phyloP scores from a whole-genome alignment of 2,113 vertebrate species.

The Zeus faber region DNA sequence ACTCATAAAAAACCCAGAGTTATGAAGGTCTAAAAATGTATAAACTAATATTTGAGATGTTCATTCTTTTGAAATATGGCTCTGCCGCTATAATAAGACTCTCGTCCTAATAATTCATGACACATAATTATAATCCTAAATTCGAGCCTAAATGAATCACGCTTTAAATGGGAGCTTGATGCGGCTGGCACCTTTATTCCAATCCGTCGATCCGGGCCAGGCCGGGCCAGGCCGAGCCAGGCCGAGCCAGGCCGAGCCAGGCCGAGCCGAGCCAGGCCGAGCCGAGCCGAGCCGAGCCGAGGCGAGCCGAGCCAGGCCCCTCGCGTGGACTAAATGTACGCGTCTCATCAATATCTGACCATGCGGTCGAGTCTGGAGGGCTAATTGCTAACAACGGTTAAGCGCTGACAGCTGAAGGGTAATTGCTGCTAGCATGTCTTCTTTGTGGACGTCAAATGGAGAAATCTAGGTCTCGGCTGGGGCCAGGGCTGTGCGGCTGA shows the following conservation, averaged over 20 bases:
- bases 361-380: slow-evolving; percentile 34
- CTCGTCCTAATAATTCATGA: slow-evolving; percentile 53
- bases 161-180: slow-evolving; percentile 42
- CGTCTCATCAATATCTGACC: slow-evolving; percentile 35
- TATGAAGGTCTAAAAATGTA: slow-evolving; percentile 48
- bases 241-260: neutral
- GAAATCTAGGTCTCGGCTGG: slow-evolving; percentile 52
- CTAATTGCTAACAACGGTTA: slow-evolving; percentile 59
- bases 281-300: too few relatives aligned
- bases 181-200: slow-evolving; percentile 45
- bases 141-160: slow-evolving; percentile 42
- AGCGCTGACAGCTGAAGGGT: slow-evolving; percentile 54
- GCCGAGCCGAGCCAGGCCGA: neutral
- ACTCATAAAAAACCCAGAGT: slow-evolving; percentile 26
- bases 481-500: slow-evolving; percentile 33
- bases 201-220: slow-evolving; percentile 14
- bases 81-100: slow-evolving; percentile 50
- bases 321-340: slow-evolving; percentile 16
- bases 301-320: neutral
- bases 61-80: slow-evolving; percentile 50
- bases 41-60: slow-evolving; percentile 63
- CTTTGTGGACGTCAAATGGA: slow-evolving; percentile 53
- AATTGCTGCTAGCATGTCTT: slow-evolving; percentile 62
- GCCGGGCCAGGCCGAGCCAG: neutral
- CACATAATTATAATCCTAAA: slow-evolving; percentile 52